phyloP scores from a whole-genome alignment of 2,888 invertebrate species.

The Drosophila infuscata region DNA sequence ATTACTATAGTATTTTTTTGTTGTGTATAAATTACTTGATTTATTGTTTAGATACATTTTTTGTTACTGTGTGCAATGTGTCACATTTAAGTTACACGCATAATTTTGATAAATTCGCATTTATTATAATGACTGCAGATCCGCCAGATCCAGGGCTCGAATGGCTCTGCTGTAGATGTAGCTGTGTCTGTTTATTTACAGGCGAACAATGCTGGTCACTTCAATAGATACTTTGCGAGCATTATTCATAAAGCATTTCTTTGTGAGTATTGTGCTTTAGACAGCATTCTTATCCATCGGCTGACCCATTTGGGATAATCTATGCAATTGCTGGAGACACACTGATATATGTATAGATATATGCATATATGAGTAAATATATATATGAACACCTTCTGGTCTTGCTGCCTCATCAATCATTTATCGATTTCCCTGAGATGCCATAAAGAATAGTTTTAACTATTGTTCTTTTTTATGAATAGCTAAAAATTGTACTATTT shows the following conservation, averaged over 20 bases:
- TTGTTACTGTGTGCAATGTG: conserved; percentile 17
- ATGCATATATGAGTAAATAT: not conserved
- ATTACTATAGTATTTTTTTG: not conserved
- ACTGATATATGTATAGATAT: not conserved
- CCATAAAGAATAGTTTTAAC: not conserved
- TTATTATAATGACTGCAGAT: conserved; percentile 74
- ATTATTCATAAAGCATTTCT: conserved; percentile 18
- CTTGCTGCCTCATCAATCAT: conserved; percentile 11
- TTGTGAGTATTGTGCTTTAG: conserved; percentile 3
- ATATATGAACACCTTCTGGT: not conserved
- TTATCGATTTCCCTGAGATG: conserved; percentile 1
- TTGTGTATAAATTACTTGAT: conserved; percentile 16
- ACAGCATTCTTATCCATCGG: conserved; percentile 1
- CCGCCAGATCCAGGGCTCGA: conserved; percentile 44
- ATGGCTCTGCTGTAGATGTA: not conserved
- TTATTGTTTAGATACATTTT: not conserved
- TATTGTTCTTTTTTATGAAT: not conserved
- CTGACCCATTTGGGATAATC: conserved; percentile 24
- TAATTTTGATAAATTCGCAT: conserved; percentile 78
- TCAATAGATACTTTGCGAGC: conserved; percentile 32
- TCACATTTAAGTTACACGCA: conserved; percentile 74
- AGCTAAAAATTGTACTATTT: not conserved
- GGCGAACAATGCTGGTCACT: conserved; percentile 45
- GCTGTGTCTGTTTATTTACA: not conserved
- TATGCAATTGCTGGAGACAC: not conserved